Conservation (phyloP, 2,888 invertebrate genomes). For the Platycheirus albimanus region DNA sequence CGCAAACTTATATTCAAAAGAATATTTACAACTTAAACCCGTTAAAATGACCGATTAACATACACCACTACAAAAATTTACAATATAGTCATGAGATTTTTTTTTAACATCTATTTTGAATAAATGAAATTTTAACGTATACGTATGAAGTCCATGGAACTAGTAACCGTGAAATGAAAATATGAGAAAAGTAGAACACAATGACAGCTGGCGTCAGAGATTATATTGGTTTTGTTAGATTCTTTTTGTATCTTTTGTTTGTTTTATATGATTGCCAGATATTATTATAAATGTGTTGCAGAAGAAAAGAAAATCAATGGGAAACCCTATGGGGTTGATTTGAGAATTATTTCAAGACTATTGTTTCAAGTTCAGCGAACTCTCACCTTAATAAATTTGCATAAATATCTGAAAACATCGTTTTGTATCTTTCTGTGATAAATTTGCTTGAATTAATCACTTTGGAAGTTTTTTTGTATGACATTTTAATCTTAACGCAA, state of each 20-base stretch:
- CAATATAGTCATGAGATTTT: conserved; percentile 7
- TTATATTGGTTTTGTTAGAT: background rate
- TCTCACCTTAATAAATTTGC: conserved; percentile 5
- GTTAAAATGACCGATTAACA: conserved; percentile 72
- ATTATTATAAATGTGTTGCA: background rate
- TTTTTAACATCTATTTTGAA: conserved; percentile 46
- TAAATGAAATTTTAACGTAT: conserved; percentile 51
- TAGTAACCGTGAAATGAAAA: conserved; percentile 51
- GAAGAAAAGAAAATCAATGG: conserved; percentile 6
- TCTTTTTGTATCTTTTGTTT: conserved; percentile 12
- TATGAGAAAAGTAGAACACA: conserved; percentile 43
- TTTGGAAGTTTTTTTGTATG: conserved; percentile 17
- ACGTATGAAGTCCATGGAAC: conserved; percentile 35
- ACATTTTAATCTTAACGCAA: conserved; percentile 9
- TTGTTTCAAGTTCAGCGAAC: conserved; percentile 29
- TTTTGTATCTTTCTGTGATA: background rate
- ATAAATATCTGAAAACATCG: background rate
- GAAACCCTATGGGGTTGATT: conserved; percentile 16
- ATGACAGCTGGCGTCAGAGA: background rate
- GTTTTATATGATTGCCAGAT: background rate
- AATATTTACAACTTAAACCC: conserved; percentile 60
- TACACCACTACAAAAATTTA: conserved; percentile 47
- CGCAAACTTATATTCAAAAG: conserved; percentile 45
- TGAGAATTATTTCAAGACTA: background rate
- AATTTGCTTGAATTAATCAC: conserved; percentile 23